These are phyloP conservation scores for Coccyzus lansbergi DNA, from an alignment of 2,797 vertebrate genomes.

Conservation along the genomic window DNA sequence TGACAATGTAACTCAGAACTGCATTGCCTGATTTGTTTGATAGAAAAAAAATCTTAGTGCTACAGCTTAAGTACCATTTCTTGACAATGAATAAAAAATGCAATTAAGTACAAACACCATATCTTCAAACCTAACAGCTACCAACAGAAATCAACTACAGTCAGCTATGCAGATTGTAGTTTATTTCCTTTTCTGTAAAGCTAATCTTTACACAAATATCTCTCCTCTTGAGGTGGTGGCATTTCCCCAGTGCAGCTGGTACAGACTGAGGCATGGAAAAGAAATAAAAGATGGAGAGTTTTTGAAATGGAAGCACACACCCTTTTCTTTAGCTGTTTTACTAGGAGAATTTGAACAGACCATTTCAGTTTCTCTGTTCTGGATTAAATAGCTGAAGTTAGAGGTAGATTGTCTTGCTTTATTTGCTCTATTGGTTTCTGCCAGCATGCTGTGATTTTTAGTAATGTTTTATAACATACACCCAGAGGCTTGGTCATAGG, in stretches of 20 bases:
- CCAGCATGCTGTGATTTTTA: background rate
- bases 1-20: background rate
- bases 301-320: background rate
- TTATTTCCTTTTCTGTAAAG: background rate
- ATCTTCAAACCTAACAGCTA: background rate
- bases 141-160: background rate
- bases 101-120: background rate
- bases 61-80: background rate
- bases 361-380: background rate
- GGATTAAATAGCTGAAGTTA: background rate
- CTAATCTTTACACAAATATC: background rate
- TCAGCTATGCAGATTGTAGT: background rate
- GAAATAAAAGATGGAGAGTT: background rate
- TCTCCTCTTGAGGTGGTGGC: background rate
- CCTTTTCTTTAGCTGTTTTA: background rate
- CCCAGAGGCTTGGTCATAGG: background rate
- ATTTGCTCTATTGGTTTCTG: background rate
- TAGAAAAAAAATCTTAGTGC: background rate
- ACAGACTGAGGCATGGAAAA: background rate
- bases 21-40: background rate
- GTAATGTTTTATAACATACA: background rate
- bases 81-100: background rate
- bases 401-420: background rate
- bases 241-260: background rate
- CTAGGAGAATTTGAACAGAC: background rate